Evolutionary conservation across 1,140 invertebrate genomes (phyloP).

Genomic region (Plodia interpunctella): DNA sequence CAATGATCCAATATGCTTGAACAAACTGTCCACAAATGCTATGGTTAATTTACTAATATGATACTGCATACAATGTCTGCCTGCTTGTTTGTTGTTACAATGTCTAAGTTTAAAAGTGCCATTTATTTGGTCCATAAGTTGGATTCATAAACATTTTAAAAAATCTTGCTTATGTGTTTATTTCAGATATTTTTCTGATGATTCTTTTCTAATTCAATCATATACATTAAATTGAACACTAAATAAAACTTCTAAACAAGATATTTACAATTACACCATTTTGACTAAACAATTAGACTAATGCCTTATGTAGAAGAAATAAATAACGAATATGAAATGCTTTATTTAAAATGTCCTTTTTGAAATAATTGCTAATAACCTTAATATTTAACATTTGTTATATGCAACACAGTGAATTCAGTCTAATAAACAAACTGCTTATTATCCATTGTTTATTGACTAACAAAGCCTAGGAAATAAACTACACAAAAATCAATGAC

Average conservation of each 20-base stretch:
- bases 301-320: constrained; percentile 70
- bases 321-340: constrained; percentile 76
- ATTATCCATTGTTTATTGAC: constrained; percentile 55
- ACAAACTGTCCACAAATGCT: constrained; percentile 57
- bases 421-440: constrained; percentile 60
- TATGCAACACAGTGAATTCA: constrained; percentile 63
- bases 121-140: constrained; percentile 66
- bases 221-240: constrained; percentile 69
- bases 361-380: constrained; percentile 60
- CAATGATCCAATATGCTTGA: constrained; percentile 70
- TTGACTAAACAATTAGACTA: constrained; percentile 72
- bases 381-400: constrained; percentile 64
- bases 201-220: constrained; percentile 58
- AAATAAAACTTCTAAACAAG: constrained; percentile 72
- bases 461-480: constrained; percentile 40
- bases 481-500: neutral
- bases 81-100: constrained; percentile 37
- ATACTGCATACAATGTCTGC: constrained; percentile 33
- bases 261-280: constrained; percentile 70
- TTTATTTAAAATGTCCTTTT: constrained; percentile 68
- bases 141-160: constrained; percentile 53
- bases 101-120: constrained; percentile 47
- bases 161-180: constrained; percentile 40
- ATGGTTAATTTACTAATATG: constrained; percentile 36
- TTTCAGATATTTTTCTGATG: constrained; percentile 42